A percentile compares a stretch with the other conserved stretches of the same genome.
Conservation (phyloP, 2,888 invertebrate genomes). For the Electrophaes corylata region DNA sequence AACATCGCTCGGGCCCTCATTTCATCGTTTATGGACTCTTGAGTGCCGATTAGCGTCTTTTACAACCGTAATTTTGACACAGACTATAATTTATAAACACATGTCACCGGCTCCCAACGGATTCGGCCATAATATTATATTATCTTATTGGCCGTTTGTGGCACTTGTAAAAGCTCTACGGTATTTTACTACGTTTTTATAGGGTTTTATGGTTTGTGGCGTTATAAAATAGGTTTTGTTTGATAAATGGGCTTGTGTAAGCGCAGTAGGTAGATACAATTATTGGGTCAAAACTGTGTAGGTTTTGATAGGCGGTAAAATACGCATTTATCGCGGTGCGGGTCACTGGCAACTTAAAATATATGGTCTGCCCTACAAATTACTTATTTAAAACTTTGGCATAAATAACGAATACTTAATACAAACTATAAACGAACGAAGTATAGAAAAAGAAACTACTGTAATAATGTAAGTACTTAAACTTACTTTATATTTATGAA, state of each 20-base stretch:
- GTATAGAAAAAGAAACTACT: too few relatives aligned
- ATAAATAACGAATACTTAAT: too few relatives aligned
- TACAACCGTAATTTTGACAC: constrained; percentile 23
- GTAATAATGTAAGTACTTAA: too few relatives aligned
- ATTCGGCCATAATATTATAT: constrained; percentile 17
- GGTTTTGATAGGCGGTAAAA: neutral
- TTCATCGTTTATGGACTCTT: constrained; percentile 17
- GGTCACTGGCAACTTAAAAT: neutral
- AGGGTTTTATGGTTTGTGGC: constrained; percentile 16
- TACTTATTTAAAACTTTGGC: too few relatives aligned
- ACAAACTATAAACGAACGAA: too few relatives aligned
- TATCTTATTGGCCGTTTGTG: constrained; percentile 18
- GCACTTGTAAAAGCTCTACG: constrained; percentile 2
- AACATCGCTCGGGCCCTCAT: constrained; percentile 2
- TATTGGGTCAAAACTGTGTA: neutral
- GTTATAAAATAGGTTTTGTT: constrained; percentile 16
- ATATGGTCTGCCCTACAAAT: too few relatives aligned
- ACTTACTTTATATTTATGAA: too few relatives aligned
- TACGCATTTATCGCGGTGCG: neutral
- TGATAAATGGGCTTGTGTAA: constrained; percentile 2
- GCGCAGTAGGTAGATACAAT: neutral
- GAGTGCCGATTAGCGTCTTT: constrained; percentile 15
- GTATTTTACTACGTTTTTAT: constrained; percentile 18
- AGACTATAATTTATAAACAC: constrained; percentile 17
- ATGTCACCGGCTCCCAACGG: constrained; percentile 15